phyloP scores from a whole-genome alignment of 2,888 invertebrate species.

The Nycteola revayana region DNA sequence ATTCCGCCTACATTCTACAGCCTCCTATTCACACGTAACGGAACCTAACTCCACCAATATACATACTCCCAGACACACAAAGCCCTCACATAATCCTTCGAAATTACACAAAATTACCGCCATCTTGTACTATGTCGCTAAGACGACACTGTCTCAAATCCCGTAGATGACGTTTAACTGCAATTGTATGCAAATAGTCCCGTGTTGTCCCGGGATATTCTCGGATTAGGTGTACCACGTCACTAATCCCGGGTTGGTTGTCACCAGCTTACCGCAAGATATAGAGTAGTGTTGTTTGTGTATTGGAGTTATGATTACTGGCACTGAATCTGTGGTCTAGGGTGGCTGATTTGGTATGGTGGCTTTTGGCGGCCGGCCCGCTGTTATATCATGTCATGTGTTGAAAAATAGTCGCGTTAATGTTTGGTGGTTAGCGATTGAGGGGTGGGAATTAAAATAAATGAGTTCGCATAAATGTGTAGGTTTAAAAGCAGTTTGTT shows the following conservation, averaged over 20 bases:
- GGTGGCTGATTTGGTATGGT: slow-evolving; percentile 28
- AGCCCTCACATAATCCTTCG: slow-evolving; percentile 35
- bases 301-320: slow-evolving; percentile 36
- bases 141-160: slow-evolving; percentile 58
- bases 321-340: slow-evolving; percentile 32
- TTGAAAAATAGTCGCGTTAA: no score
- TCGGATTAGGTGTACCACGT: slow-evolving; percentile 53
- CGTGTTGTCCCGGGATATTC: slow-evolving; percentile 54
- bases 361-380: slow-evolving; percentile 25
- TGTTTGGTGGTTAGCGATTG: no score
- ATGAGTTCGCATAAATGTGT: no score
- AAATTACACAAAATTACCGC: slow-evolving; percentile 50
- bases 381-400: slow-evolving; percentile 8
- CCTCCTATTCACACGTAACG: no score
- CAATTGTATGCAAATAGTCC: slow-evolving; percentile 67
- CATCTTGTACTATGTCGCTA: slow-evolving; percentile 40
- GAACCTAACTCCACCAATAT: no score
- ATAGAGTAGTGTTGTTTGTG: slow-evolving; percentile 45
- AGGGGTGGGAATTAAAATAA: no score
- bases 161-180: slow-evolving; percentile 72
- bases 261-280: slow-evolving; percentile 64
- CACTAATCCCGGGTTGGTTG: slow-evolving; percentile 65
- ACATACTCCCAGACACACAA: slow-evolving; percentile 1
- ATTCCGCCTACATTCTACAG: no score
- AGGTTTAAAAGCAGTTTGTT: no score